Evolutionary conservation across 2,113 vertebrate genomes (phyloP), one percentile per base, ranked within the genome.

Genomic region (Clarias batrachus): DNA sequence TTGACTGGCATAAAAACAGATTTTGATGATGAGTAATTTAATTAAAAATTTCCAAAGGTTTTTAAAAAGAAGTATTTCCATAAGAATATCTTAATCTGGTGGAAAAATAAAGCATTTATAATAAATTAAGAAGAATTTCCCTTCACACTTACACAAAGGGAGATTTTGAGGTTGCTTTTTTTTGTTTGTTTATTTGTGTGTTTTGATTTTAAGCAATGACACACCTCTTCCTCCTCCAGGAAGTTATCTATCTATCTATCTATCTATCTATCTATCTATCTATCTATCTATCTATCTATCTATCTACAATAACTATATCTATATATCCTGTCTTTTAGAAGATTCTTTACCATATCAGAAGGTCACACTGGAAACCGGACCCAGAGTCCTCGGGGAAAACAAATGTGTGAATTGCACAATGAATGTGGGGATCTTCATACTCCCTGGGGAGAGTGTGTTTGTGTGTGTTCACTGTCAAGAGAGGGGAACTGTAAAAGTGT

Each of bases 401-500:
- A 68, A 57, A 21, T 84, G 79, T 73, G 37, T 90, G 16, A 87
- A 62, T 89, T 79, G 88, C 56, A 81, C 84, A 89, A 89, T 88
- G 33, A 54, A 57, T 86, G 56, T 25, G 52, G 56, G 86, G 83
- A 65, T 82, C 19, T 73, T 85, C 77, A 66, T 60, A 81, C 65
- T 88, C 90, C 74, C 88, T 63, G n/a, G 89, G 80, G 85, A 85
- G 71, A 17, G 1, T 78, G 79, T 37, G 85, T 56, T 33, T 81
- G 68, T 81, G 77, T 74, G 82, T 71, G 56, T 66, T 48, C 48
- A 48, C 48, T 48, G 48, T 48, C 48, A 48, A 48, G 48, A 48
- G 48, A 48, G 48, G 48, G 48, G 48, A 48, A 48, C 48, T 48
- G 48, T 7, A 8, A 48, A 48, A 48, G 33, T 89, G 85, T 54